Percentiles rank a stretch among this genome's conserved stretches.
Conservation (phyloP, 2,888 invertebrate genomes). For the Apotomis capreana region DNA sequence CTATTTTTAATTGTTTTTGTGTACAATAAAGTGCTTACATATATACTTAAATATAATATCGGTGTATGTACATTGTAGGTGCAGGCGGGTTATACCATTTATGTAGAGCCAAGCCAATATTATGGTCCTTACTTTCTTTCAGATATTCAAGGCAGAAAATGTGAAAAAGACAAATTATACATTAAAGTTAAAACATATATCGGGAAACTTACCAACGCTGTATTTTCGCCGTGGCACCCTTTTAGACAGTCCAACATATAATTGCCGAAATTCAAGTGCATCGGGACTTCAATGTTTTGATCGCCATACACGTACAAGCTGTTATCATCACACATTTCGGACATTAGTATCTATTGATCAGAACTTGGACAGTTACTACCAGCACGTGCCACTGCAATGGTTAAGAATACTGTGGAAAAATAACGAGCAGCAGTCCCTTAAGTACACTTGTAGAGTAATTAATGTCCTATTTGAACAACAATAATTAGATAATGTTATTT, state of each 20-base stretch:
- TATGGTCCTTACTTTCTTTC: too few species aligned
- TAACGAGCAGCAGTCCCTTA: neutral
- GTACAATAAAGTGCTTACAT: too few species aligned
- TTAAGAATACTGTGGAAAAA: neutral
- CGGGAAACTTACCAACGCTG: constrained; percentile 61
- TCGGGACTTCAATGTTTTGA: constrained; percentile 61
- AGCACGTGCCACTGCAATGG: neutral
- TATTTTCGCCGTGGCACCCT: constrained; percentile 49
- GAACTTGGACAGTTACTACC: neutral
- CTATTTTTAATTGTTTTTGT: too few species aligned
- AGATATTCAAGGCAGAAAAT: too few species aligned
- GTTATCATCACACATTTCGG: constrained; percentile 47
- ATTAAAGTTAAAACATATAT: too few species aligned
- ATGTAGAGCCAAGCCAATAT: too few species aligned
- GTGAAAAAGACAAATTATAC: too few species aligned
- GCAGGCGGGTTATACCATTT: too few species aligned
- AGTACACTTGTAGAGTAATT: neutral
- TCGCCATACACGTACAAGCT: constrained; percentile 58
- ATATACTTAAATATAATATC: too few species aligned
- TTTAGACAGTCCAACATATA: constrained; percentile 60
- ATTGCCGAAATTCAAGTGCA: constrained; percentile 70
- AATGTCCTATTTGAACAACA: too few species aligned
- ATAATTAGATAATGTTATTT: too few species aligned
- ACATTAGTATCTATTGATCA: constrained; percentile 45
- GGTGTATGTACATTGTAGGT: too few species aligned